These are phyloP conservation scores for Lepidocyrtinus sp. DNA, from an alignment of 2,888 invertebrate species.

Conservation along the genomic window DNA sequence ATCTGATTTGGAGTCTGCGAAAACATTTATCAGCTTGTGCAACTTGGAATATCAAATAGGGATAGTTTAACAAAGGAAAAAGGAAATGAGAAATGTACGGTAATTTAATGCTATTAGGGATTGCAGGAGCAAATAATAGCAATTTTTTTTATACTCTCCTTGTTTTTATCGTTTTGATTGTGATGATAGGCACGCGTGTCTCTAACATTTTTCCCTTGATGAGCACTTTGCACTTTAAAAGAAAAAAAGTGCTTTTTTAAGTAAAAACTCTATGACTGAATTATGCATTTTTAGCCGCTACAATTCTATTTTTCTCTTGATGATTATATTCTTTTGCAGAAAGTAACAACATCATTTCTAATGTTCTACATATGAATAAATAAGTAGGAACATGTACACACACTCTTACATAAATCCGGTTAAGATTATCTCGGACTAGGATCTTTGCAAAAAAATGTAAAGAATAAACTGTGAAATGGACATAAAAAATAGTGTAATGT, in stretches of 20 bases:
- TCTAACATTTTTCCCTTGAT: not conserved
- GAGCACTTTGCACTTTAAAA: conserved; percentile 23
- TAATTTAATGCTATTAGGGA: not conserved
- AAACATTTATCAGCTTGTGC: not conserved
- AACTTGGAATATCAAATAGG: not conserved
- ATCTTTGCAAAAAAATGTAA: conserved; percentile 45
- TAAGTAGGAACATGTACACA: conserved; percentile 20
- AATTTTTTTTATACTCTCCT: conserved; percentile 32
- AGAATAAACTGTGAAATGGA: conserved; percentile 53
- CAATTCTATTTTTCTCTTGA: conserved; percentile 8
- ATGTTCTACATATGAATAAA: conserved; percentile 7
- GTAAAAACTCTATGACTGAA: not conserved
- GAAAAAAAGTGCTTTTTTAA: not conserved
- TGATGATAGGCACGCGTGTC: conserved; percentile 52
- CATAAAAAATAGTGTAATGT: conserved; percentile 51
- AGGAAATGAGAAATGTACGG: not conserved
- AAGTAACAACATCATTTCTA: not conserved
- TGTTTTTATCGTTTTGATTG: conserved; percentile 44
- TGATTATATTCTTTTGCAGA: conserved; percentile 9
- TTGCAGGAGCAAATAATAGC: not conserved
- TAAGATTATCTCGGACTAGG: conserved; percentile 52
- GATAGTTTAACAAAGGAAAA: conserved; percentile 16
- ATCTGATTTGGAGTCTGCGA: not conserved
- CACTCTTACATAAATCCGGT: conserved; percentile 54
- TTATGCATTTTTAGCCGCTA: not conserved